phyloP scores from a whole-genome alignment of 2,113 vertebrate species.

The Dasyornis broadbenti region DNA sequence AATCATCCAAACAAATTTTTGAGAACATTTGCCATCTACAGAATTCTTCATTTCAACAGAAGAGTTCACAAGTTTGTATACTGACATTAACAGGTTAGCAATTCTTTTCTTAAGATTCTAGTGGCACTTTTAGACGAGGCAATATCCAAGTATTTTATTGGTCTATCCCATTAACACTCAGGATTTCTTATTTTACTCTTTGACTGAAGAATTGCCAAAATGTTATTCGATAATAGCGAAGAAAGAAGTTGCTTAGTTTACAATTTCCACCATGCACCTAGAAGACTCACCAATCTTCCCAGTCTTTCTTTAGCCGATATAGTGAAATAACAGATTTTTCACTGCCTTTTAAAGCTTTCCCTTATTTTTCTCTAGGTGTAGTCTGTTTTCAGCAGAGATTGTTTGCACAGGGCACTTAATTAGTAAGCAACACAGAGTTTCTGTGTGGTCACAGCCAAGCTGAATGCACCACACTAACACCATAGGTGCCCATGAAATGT shows the following conservation, averaged over 20 bases:
- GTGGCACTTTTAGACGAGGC: background rate
- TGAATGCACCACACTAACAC: background rate
- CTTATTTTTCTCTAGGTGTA: background rate
- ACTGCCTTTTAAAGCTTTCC: background rate
- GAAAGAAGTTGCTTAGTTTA: background rate
- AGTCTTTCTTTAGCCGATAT: background rate
- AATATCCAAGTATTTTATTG: background rate
- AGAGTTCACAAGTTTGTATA: background rate
- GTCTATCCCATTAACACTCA: background rate
- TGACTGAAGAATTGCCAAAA: background rate
- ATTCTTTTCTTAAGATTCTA: background rate
- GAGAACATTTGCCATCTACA: background rate
- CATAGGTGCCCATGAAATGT: background rate
- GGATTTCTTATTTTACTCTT: background rate
- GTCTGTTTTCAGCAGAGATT: background rate
- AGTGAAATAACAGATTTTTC: background rate
- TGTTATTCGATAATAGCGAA: background rate
- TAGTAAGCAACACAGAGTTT: background rate
- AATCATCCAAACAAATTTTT: background rate
- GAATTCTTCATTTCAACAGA: background rate
- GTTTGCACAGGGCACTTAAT: background rate
- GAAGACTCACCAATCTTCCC: background rate
- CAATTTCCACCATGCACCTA: background rate
- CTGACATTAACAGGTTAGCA: background rate
- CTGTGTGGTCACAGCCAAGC: background rate